These are phyloP conservation scores for Drosophila fungiperda DNA, from an alignment of 2,888 invertebrate species.

Conservation along the genomic window DNA sequence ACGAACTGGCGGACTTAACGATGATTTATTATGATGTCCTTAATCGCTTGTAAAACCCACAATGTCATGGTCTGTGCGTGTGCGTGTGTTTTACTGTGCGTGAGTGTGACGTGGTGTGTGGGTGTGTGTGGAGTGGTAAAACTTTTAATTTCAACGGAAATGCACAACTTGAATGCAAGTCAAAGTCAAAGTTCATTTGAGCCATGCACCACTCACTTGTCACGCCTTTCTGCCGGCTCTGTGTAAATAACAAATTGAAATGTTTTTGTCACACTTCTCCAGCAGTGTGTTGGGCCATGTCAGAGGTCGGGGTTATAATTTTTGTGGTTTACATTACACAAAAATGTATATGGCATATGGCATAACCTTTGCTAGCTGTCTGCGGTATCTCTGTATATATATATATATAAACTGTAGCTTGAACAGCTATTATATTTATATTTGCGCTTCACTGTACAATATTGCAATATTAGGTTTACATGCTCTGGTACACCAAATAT, in stretches of 20 bases:
- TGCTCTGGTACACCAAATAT: too few species aligned
- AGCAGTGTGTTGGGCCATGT: neutral
- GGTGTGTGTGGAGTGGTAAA: neutral
- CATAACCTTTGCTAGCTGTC: slow-evolving; percentile 16
- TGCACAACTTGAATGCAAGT: slow-evolving; percentile 29
- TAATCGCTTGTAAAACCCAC: slow-evolving; percentile 57
- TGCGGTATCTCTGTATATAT: neutral
- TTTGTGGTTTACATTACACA: slow-evolving; percentile 51
- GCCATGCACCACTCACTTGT: slow-evolving; percentile 14
- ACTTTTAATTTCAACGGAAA: slow-evolving; percentile 44
- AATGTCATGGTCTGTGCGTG: slow-evolving; percentile 27
- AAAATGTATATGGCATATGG: slow-evolving; percentile 25
- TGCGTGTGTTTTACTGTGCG: neutral
- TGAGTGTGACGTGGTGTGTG: neutral
- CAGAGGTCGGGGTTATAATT: slow-evolving; percentile 27
- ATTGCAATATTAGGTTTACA: slow-evolving; percentile 37
- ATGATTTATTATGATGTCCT: slow-evolving; percentile 68
- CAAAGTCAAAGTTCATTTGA: slow-evolving; percentile 35
- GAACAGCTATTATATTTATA: slow-evolving; percentile 31
- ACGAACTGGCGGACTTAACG: slow-evolving; percentile 65
- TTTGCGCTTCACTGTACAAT: slow-evolving; percentile 30
- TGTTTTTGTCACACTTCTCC: slow-evolving; percentile 29
- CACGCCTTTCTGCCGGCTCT: slow-evolving; percentile 8
- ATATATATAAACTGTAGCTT: slow-evolving; percentile 15
- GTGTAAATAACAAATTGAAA: slow-evolving; percentile 56